A percentile compares a stretch with the other conserved stretches of the same genome.
Evolutionary conservation across 2,888 invertebrate species (phyloP).

Genomic region (Esperia sulphurella): DNA sequence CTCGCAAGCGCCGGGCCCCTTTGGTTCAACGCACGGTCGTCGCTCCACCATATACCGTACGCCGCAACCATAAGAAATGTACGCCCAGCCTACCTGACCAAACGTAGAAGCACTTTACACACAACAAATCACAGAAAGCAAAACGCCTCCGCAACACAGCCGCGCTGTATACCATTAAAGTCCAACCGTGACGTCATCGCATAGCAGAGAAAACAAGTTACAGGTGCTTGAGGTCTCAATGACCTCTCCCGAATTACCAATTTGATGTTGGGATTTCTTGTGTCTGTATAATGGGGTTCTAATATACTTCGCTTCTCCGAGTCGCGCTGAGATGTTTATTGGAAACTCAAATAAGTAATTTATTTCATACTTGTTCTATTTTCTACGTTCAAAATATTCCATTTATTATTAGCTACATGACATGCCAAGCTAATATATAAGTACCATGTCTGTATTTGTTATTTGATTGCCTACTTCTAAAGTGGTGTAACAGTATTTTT

Average conservation of each 20-base stretch:
- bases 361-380: not conserved
- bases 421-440: no score
- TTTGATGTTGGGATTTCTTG: slow-evolving; percentile 3
- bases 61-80: slow-evolving; percentile 63
- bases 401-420: no score
- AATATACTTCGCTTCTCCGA: not conserved
- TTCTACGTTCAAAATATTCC: not conserved
- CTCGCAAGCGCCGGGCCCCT: slow-evolving; percentile 51
- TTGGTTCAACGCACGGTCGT: slow-evolving; percentile 73
- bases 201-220: slow-evolving; percentile 61
- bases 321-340: not conserved
- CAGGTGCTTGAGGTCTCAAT: slow-evolving; percentile 56
- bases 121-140: slow-evolving; percentile 40
- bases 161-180: slow-evolving; percentile 47
- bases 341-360: not conserved
- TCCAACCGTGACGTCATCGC: slow-evolving; percentile 61
- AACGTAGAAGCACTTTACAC: slow-evolving; percentile 43
- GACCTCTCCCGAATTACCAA: slow-evolving; percentile 40
- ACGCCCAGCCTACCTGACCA: slow-evolving; percentile 55
- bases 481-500: no score
- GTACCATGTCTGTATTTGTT: no score
- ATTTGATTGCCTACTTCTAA: no score
- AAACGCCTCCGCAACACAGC: slow-evolving; percentile 42
- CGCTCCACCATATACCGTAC: slow-evolving; percentile 68
- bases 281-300: not conserved